phyloP scores from a whole-genome alignment of 1,140 invertebrate genomes.

The Drosophila saltans region DNA sequence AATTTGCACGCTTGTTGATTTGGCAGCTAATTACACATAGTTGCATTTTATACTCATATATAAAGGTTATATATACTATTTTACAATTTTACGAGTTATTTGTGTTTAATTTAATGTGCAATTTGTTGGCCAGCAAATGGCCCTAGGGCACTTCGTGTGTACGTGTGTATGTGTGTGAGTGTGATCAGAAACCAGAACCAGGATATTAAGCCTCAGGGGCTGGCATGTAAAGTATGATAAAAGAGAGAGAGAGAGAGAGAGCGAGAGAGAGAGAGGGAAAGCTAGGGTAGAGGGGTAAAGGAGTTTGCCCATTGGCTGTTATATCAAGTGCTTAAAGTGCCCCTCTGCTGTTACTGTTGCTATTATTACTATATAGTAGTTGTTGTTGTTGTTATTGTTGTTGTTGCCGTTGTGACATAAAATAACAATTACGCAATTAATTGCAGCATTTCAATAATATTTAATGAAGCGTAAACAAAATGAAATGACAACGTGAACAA shows the following conservation, averaged over 20 bases:
- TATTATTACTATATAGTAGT: background rate
- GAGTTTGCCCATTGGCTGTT: conserved; percentile 47
- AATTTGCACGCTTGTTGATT: conserved; percentile 76
- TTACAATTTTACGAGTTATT: conserved; percentile 69
- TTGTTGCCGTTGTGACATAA: conserved; percentile 57
- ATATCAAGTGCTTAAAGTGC: conserved; percentile 71
- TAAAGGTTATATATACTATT: conserved; percentile 37
- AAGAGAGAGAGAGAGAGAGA: too few relatives aligned
- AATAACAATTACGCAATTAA: conserved; percentile 81
- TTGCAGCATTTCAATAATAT: conserved; percentile 80
- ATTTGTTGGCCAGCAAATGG: conserved; percentile 64
- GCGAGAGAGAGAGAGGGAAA: background rate
- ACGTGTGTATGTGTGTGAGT: conserved; percentile 13
- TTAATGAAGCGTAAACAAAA: conserved; percentile 80
- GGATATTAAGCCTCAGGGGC: conserved; percentile 27
- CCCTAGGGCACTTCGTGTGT: conserved; percentile 18
- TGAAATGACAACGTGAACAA: conserved; percentile 65
- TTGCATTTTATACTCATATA: conserved; percentile 56
- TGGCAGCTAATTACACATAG: conserved; percentile 74
- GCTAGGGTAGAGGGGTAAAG: conserved; percentile 5
- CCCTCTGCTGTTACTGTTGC: conserved; percentile 17
- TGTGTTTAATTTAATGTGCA: conserved; percentile 79
- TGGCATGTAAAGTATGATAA: conserved; percentile 3
- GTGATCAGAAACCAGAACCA: conserved; percentile 13
- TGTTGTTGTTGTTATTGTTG: conserved; percentile 23